Evolutionary conservation across 2,113 vertebrate species (phyloP), one percentile per base, ranked within the genome.

Genomic region (Balaenoptera acutorostrata): DNA sequence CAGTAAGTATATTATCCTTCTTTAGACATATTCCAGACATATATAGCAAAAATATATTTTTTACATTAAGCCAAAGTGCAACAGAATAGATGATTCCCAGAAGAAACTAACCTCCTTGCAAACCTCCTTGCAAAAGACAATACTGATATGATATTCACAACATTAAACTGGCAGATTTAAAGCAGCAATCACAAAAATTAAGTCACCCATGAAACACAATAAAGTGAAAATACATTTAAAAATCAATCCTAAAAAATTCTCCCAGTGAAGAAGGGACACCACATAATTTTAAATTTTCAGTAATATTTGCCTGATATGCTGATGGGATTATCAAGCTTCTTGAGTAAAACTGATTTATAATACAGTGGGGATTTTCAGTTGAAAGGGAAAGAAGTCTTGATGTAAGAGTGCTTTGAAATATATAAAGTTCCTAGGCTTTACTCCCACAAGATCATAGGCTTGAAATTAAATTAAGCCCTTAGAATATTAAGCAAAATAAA

Each of bases 341-440:
- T 86, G 64, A 97, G 39, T 82, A 77, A 95, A 90, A 94, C 39
- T 91, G 39, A 68, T 97, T 96, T 72, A 96, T 74, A 84, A 88
- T 64, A 63, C 74, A 84, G 8, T 59, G 13, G 68, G 20, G 20
- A 83, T n/a, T 85, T 92, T 63, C 57, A 74, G 9, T 44, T 75
- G 44, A 39, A 90, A 94, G 31, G 29, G 46, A 81, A 86, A 46
- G 46, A 78, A 75, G 9, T 3, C 39, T 82, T 74, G 20, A 39
- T 80, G 8, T 59, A 41, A 81, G 6, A 88, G 6, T 49, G 3
- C 57, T 97, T 93, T 89, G 83, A 96, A 92, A 78, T 83, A 52
- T 25, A 57, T 49, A 63, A 52, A 71, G 10, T 72, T 90, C 44
- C 59, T 90, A 83, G 31, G 36, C 15, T 39, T 94, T 81, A 64